These are phyloP conservation scores for Brachionus asplanchnoidis DNA, from an alignment of 1,140 invertebrate genomes.

Conservation along the genomic window DNA sequence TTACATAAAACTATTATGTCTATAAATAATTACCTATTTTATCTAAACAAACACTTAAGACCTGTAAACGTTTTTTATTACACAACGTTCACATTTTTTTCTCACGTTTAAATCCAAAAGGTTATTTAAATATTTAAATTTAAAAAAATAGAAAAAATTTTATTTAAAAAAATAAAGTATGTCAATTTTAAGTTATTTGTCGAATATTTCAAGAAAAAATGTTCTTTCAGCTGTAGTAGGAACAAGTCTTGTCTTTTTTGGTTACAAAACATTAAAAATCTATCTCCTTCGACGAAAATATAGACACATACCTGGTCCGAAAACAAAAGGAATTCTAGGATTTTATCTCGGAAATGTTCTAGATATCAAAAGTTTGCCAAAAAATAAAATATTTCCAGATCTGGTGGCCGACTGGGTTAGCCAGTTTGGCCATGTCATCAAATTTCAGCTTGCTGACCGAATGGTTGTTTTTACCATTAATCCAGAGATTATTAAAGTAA, in stretches of 20 bases:
- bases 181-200: too few relatives aligned
- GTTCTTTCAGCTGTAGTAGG: not conserved
- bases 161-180: too few relatives aligned
- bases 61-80: too few relatives aligned
- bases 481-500: not conserved
- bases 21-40: too few relatives aligned
- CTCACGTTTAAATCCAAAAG: too few relatives aligned
- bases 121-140: too few relatives aligned
- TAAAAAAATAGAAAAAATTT: too few relatives aligned
- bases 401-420: not conserved
- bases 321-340: slow-evolving; percentile 4
- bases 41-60: too few relatives aligned
- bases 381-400: not conserved
- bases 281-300: not conserved
- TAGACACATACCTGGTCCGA: slow-evolving; percentile 21
- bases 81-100: too few relatives aligned
- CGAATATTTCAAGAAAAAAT: not conserved
- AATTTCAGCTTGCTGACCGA: not conserved
- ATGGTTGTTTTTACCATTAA: not conserved
- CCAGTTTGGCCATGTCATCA: not conserved
- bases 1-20: too few relatives aligned
- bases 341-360: slow-evolving; percentile 23
- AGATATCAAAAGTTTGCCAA: not conserved
- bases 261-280: slow-evolving; percentile 1
- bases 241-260: not conserved